phyloP scores from a whole-genome alignment of 1,140 invertebrate species.

The Drosophila kurseongensis region DNA sequence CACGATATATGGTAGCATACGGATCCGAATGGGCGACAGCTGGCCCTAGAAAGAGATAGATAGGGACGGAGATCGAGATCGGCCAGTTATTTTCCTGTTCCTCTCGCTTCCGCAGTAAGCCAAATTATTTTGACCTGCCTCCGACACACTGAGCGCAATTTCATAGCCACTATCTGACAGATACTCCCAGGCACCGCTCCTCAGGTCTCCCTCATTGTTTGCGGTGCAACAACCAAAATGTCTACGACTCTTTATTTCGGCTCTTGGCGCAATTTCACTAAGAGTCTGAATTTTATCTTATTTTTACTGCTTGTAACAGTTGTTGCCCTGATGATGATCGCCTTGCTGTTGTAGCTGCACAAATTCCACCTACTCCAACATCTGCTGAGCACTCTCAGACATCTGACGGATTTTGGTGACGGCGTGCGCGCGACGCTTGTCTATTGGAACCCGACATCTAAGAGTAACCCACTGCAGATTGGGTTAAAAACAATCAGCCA shows the following conservation, averaged over 20 bases:
- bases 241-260: conserved; percentile 53
- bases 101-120: conserved; percentile 59
- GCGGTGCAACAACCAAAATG: conserved; percentile 45
- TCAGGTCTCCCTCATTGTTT: conserved; percentile 4
- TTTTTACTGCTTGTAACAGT: conserved; percentile 77
- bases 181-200: background rate
- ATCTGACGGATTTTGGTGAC: conserved; percentile 54
- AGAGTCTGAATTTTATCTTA: conserved; percentile 70
- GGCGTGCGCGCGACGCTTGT: conserved; percentile 37
- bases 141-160: conserved; percentile 49
- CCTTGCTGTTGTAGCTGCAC: conserved; percentile 34
- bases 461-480: too few species aligned
- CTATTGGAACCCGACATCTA: conserved; percentile 25
- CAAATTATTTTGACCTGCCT: conserved; percentile 75
- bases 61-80: conserved; percentile 26
- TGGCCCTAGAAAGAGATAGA: conserved; percentile 57
- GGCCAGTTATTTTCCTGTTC: conserved; percentile 18
- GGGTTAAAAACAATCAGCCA: too few species aligned
- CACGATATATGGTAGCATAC: conserved; percentile 44
- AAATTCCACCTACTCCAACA: conserved; percentile 70
- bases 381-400: conserved; percentile 65
- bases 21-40: conserved; percentile 49
- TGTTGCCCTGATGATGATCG: conserved; percentile 53
- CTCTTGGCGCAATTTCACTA: conserved; percentile 67
- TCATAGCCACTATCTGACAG: background rate